Base-by-base conservation (phyloP, 2,113 vertebrate genomes). In the Pelobates fuscus region DNA sequence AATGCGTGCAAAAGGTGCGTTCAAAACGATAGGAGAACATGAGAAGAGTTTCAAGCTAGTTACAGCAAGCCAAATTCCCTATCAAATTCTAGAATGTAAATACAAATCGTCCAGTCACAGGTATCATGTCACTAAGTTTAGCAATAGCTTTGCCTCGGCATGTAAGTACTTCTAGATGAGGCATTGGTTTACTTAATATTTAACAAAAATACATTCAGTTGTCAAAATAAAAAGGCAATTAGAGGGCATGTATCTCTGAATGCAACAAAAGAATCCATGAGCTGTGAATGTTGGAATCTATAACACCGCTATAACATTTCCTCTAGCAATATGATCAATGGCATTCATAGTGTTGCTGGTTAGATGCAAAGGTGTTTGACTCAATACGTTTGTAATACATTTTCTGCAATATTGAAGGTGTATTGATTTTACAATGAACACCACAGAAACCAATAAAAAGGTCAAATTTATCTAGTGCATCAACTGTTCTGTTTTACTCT, bases 171-270 rank as follows among this genome's bases (percentile, higher is more conserved):
- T 20, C 63, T 46, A 29, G 52, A 14, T 66, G 18, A 62, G 46
- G 30, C 20, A 61, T 61, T 68, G 55, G 8, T 59, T 24, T 67
- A 49, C 64, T 52, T 68, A 46, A 32, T 49, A 68, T 67, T 77
- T 77, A 60, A 15, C 23, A n/a, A 60, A 70, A 60, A n/a, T 59
- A 77, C 20, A 68, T 24, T 49, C 55, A 18, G 54, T 68, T 77
- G 73, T 77, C 73, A 77, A 77, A 77, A 75, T 75, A 67, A 58
- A 66, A 75, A 61, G 44, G 21, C 43, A 77, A 37, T 49, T 59
- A 60, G 46, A 71, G 43, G 43, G 43, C 55, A 32, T 60, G 41
- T 49, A 43, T 68, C 30, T 61, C n/a, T 52, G 20, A 61, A 46
- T 67, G 20, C 55, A 68, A 77, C 55, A 77, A 68, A 68, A 68